Evolutionary conservation across 2,113 vertebrate genomes (phyloP).

Genomic region (Syrrhaptes paradoxus): DNA sequence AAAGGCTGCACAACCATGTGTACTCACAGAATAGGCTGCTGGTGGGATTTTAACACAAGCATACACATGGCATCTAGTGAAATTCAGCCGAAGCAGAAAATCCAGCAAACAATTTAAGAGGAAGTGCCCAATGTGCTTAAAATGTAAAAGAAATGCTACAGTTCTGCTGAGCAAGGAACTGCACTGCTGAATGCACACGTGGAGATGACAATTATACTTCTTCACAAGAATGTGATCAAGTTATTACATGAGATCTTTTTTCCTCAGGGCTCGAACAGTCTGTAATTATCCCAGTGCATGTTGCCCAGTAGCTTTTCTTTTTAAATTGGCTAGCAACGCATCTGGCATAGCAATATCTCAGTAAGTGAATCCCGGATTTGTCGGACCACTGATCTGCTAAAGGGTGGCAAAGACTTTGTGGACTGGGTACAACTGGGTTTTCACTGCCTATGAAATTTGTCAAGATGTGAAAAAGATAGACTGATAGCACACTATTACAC

Average conservation of each 20-base stretch:
- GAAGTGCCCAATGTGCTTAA: not conserved
- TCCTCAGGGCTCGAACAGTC: not conserved
- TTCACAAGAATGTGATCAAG: not conserved
- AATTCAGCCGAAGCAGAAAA: not conserved
- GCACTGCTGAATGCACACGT: not conserved
- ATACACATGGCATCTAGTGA: not conserved
- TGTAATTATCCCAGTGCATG: not conserved
- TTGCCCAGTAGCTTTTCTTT: not conserved
- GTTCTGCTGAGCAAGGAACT: not conserved
- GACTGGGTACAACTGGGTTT: not conserved
- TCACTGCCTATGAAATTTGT: not conserved
- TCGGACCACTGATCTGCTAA: not conserved
- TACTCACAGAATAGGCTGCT: not conserved
- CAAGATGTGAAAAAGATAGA: not conserved
- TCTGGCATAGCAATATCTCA: not conserved
- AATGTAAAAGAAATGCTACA: not conserved
- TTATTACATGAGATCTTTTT: not conserved
- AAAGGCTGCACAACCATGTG: not conserved
- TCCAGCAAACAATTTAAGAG: not conserved
- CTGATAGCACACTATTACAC: not conserved
- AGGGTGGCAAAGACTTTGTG: not conserved
- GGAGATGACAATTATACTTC: not conserved
- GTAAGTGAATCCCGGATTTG: not conserved
- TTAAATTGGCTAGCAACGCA: not conserved
- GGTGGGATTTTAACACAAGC: not conserved